Conservation (phyloP, 1,140 invertebrate species). For the Nixonia krombeini region DNA sequence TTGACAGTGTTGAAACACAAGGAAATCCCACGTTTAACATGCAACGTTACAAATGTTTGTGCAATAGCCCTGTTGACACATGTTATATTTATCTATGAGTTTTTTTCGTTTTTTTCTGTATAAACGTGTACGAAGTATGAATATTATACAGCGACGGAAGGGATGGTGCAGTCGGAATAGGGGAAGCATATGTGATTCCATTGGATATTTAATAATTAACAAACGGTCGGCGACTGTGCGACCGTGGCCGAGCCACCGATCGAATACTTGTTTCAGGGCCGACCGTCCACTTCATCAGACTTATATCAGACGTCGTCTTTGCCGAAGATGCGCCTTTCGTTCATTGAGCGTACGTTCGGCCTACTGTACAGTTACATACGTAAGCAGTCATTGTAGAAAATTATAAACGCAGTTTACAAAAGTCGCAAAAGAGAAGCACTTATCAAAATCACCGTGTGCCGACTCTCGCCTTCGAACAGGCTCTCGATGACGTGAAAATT, state of each 20-base stretch:
- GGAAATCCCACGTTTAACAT: too few relatives aligned
- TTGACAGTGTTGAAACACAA: too few relatives aligned
- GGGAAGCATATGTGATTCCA: constrained; percentile 40
- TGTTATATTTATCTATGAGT: constrained; percentile 38
- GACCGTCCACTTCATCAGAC: constrained; percentile 11
- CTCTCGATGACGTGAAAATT: too few relatives aligned
- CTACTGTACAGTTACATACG: constrained; percentile 50
- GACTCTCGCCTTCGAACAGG: not conserved
- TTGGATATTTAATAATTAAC: constrained; percentile 32
- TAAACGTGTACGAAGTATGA: constrained; percentile 46
- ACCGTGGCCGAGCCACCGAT: too few relatives aligned
- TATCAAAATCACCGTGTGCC: constrained; percentile 54
- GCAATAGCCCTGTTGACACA: constrained; percentile 41
- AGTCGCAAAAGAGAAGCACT: constrained; percentile 50
- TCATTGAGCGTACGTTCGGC: constrained; percentile 16
- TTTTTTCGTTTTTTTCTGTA: constrained; percentile 21
- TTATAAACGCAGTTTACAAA: constrained; percentile 61
- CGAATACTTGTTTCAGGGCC: too few relatives aligned
- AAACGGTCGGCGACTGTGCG: constrained; percentile 2
- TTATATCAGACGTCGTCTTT: constrained; percentile 28
- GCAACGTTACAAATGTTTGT: constrained; percentile 24
- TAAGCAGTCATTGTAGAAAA: constrained; percentile 63
- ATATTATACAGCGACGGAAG: constrained; percentile 53
- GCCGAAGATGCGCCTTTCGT: constrained; percentile 3
- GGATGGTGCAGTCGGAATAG: constrained; percentile 47